Conservation (phyloP, 2,888 invertebrate species). For the Enoplolaimus lenunculus region DNA sequence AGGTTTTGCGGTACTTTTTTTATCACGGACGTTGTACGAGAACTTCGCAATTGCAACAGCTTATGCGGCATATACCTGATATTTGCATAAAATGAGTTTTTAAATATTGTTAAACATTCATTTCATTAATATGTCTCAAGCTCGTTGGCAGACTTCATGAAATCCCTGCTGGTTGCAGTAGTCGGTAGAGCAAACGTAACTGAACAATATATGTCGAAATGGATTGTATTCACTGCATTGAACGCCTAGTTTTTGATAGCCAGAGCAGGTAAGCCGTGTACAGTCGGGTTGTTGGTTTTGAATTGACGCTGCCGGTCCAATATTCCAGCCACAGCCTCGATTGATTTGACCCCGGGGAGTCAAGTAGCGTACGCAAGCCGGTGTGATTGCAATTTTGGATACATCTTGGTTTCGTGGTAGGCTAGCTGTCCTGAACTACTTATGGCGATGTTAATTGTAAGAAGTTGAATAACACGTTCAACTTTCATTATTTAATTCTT, state of each 20-base stretch:
- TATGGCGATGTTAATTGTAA: too few species aligned
- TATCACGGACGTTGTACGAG: too few species aligned
- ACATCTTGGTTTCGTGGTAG: neutral
- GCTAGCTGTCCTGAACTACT: neutral
- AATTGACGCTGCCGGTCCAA: neutral
- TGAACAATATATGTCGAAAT: neutral
- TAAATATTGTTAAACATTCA: too few species aligned
- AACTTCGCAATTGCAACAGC: too few species aligned
- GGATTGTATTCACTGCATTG: neutral
- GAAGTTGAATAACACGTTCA: too few species aligned
- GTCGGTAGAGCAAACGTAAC: neutral
- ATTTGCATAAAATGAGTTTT: too few species aligned
- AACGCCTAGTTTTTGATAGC: neutral
- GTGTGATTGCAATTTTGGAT: neutral
- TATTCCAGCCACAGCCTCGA: conserved; percentile 10
- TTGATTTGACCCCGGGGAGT: conserved; percentile 4
- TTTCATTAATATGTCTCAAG: too few species aligned
- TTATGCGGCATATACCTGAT: too few species aligned
- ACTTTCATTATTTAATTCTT: too few species aligned
- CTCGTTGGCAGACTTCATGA: neutral
- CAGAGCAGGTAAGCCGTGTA: neutral
- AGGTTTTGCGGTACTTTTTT: too few species aligned
- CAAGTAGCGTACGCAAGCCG: neutral
- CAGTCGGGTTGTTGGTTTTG: neutral
- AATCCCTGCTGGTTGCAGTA: neutral